These are phyloP conservation scores for Drosophila leontia DNA, from an alignment of 1,140 invertebrate genomes.

Conservation along the genomic window DNA sequence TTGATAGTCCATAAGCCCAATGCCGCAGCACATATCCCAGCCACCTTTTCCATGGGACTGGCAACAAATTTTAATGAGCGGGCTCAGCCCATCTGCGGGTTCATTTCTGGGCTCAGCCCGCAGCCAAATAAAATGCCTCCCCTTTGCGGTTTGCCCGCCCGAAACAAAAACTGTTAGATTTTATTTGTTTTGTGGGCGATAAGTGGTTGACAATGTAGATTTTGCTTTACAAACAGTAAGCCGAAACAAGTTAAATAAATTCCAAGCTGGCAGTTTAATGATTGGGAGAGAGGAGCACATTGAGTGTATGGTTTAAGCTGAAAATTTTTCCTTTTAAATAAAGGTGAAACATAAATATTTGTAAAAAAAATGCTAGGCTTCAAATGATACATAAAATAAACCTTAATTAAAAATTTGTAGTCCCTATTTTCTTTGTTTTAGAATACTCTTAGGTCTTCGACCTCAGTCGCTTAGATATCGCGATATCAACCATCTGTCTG, in stretches of 20 bases:
- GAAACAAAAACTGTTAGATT: constrained; percentile 63
- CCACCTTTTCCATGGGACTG: constrained; percentile 19
- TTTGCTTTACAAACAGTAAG: constrained; percentile 35
- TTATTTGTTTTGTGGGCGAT: constrained; percentile 76
- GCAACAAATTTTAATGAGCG: constrained; percentile 53
- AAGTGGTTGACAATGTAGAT: constrained; percentile 69
- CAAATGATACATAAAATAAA: neutral
- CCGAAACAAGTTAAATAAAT: constrained; percentile 23
- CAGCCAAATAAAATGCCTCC: constrained; percentile 48
- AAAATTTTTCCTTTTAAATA: neutral
- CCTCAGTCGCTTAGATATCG: neutral
- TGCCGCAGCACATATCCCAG: constrained; percentile 14
- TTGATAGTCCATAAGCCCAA: constrained; percentile 36
- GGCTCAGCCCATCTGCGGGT: constrained; percentile 42
- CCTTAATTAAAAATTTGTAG: neutral
- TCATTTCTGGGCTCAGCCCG: constrained; percentile 45
- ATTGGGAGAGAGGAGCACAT: neutral
- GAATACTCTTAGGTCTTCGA: neutral
- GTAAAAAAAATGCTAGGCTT: neutral
- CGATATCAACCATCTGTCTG: constrained; percentile 12
- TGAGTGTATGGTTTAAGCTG: neutral
- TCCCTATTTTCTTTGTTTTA: neutral
- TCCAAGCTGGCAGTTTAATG: constrained; percentile 34
- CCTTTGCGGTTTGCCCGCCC: constrained; percentile 21
- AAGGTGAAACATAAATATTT: too few species aligned